These are phyloP conservation scores for Patella caerulea DNA, from an alignment of 2,888 invertebrate genomes.

Conservation along the genomic window DNA sequence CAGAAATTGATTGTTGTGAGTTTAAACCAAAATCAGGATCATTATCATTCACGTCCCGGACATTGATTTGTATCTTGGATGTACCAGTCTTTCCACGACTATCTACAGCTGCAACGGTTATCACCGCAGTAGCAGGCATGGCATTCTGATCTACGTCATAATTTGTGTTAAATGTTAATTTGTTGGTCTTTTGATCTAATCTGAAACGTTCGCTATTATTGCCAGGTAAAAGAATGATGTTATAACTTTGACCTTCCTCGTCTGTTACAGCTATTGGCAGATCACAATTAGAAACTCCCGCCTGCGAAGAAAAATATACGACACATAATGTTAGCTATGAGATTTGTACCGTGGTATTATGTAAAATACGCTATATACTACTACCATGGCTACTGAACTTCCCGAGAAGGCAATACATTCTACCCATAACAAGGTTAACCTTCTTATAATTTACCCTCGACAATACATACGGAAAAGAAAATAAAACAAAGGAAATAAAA, in stretches of 20 bases:
- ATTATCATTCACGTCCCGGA: constrained; percentile 35
- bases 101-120: constrained; percentile 31
- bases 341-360: too few species aligned
- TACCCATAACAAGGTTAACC: too few species aligned
- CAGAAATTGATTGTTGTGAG: constrained; percentile 4
- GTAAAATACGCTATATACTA: too few species aligned
- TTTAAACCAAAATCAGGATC: constrained; percentile 21
- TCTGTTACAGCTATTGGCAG: constrained; percentile 10
- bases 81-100: constrained; percentile 24
- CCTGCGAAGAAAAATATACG: neutral
- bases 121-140: constrained; percentile 17
- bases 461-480: too few species aligned
- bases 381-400: too few species aligned
- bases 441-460: too few species aligned
- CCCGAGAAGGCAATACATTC: too few species aligned
- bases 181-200: neutral
- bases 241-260: neutral
- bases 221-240: constrained; percentile 15
- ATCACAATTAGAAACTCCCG: constrained; percentile 11
- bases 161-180: constrained; percentile 8
- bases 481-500: too few species aligned
- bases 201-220: constrained; percentile 28
- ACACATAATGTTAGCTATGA: too few species aligned
- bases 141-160: constrained; percentile 15
- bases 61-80: constrained; percentile 25